Evolutionary conservation across 2,888 invertebrate genomes (phyloP).

Genomic region (Epirrhoe alternata): DNA sequence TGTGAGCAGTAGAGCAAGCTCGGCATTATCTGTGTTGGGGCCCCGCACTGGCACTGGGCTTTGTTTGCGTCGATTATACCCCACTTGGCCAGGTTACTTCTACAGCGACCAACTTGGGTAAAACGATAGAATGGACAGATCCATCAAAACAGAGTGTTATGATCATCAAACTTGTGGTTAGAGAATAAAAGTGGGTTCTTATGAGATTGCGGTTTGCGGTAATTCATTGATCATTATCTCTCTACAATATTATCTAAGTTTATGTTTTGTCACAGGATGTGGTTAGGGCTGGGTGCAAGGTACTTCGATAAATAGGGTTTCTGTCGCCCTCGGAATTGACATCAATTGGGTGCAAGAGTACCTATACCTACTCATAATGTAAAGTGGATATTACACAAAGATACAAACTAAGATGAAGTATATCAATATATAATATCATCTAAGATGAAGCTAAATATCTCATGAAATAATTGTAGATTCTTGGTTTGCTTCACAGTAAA

Average conservation of each 20-base stretch:
- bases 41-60: no score
- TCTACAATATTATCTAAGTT: not conserved
- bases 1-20: no score
- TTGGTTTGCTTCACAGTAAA: no score
- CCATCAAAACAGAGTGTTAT: not conserved
- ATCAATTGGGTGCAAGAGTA: no score
- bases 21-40: not conserved
- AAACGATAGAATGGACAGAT: not conserved
- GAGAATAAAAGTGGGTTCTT: slow-evolving; percentile 7
- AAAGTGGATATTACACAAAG: not conserved
- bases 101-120: not conserved
- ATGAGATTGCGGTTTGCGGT: slow-evolving; percentile 16
- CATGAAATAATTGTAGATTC: no score
- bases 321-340: not conserved
- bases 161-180: slow-evolving; percentile 11
- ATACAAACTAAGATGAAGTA: no score
- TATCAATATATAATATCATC: no score
- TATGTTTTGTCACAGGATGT: slow-evolving; percentile 7
- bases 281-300: slow-evolving; percentile 9
- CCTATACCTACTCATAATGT: not conserved
- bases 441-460: not conserved
- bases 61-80: no score
- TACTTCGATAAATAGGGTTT: not conserved
- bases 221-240: slow-evolving; percentile 8
- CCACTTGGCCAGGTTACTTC: no score